A percentile compares a stretch with the other conserved stretches of the same genome.
Conservation (phyloP, 2,888 invertebrate species). For the Trachelus tabidus region DNA sequence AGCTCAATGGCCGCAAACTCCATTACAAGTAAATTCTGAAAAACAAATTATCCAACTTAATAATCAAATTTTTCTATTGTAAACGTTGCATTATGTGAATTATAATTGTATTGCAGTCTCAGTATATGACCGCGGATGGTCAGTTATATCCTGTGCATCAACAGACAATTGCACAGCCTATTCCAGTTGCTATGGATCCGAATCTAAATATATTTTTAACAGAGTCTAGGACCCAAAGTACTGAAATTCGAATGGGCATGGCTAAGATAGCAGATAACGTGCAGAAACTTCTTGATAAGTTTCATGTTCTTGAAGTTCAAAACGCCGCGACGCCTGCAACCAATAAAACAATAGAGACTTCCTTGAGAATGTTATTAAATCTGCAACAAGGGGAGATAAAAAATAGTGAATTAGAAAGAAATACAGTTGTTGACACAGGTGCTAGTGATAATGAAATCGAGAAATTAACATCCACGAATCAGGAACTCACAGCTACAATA, state of each 20-base stretch:
- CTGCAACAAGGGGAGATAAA: conserved; percentile 34
- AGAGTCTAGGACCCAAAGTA: conserved; percentile 74
- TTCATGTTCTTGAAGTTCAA: conserved; percentile 56
- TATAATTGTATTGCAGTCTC: conserved; percentile 35
- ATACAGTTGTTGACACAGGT: not conserved
- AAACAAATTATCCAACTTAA: not conserved
- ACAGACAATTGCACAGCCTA: conserved; percentile 41
- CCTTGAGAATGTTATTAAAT: conserved; percentile 48
- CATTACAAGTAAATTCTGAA: conserved; percentile 34
- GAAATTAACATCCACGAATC: conserved; percentile 14
- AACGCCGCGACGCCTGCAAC: conserved; percentile 48
- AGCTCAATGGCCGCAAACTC: conserved; percentile 35
- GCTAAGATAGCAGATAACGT: conserved; percentile 74
- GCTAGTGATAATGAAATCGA: conserved; percentile 7
- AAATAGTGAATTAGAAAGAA: conserved; percentile 1
- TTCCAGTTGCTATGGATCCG: conserved; percentile 59
- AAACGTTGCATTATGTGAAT: not conserved
- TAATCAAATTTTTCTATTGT: not conserved
- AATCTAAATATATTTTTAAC: conserved; percentile 70
- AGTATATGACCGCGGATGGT: conserved; percentile 48
- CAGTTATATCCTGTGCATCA: conserved; percentile 48
- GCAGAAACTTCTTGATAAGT: conserved; percentile 71
- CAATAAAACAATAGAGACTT: conserved; percentile 42
- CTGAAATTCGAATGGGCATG: conserved; percentile 75
- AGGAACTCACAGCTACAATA: conserved; percentile 30